Conservation (phyloP, 2,797 vertebrate species). For the Esox masquinongy region DNA sequence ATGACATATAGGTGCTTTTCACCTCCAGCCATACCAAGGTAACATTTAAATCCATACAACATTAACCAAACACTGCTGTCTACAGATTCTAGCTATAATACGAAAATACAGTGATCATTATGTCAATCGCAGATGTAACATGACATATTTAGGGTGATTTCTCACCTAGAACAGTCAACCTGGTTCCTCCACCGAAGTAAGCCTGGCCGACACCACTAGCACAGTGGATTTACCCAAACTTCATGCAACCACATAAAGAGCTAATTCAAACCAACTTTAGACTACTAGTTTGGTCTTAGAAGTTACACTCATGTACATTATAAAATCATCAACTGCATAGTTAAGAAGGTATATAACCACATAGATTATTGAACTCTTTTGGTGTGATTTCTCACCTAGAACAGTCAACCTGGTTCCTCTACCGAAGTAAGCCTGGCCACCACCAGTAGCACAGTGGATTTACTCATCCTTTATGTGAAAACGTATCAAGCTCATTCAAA, state of each 20-base stretch:
- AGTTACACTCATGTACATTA: no score
- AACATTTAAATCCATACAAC: background rate
- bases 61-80: background rate
- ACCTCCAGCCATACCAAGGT: background rate
- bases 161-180: slow-evolving; percentile 73
- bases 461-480: no score
- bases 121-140: background rate
- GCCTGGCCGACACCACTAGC: slow-evolving; percentile 31
- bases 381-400: slow-evolving; percentile 60
- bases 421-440: slow-evolving; percentile 48
- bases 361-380: background rate
- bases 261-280: no score
- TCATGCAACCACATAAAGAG: no score
- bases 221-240: slow-evolving; percentile 39
- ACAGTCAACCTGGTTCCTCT: slow-evolving; percentile 71
- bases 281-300: no score
- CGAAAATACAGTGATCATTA: background rate
- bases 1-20: background rate
- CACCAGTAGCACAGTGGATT: slow-evolving; percentile 51
- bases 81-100: background rate
- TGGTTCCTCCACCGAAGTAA: slow-evolving; percentile 67
- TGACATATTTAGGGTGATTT: background rate
- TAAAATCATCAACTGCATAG: no score
- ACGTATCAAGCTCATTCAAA: no score
- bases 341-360: no score